phyloP scores from a whole-genome alignment of 1,140 invertebrate species.

The Papilio helenus region DNA sequence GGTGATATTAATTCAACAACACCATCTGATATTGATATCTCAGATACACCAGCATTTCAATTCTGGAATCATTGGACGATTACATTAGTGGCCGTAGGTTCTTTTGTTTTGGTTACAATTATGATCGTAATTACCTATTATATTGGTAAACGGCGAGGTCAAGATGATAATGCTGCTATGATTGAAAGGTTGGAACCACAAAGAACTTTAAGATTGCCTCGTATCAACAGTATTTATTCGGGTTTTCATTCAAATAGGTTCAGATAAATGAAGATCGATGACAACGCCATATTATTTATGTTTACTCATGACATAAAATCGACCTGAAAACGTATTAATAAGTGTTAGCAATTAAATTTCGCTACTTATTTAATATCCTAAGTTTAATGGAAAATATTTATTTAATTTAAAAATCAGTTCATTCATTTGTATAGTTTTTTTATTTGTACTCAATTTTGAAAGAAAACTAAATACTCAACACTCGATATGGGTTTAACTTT shows the following conservation, averaged over 20 bases:
- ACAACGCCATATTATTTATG: no score
- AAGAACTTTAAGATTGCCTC: constrained; percentile 49
- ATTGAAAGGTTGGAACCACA: constrained; percentile 45
- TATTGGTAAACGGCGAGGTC: constrained; percentile 47
- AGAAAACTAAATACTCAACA: no score
- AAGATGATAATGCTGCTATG: constrained; percentile 19
- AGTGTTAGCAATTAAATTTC: no score
- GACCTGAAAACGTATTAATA: no score
- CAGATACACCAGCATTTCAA: constrained; percentile 32
- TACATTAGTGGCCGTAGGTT: constrained; percentile 47
- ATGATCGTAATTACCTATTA: constrained; percentile 49
- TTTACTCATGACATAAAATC: no score
- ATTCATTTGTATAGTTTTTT: no score
- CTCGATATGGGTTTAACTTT: no score
- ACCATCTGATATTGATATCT: constrained; percentile 3
- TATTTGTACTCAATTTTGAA: no score
- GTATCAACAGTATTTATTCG: constrained; percentile 44
- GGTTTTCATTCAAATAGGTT: neutral
- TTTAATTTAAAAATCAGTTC: no score
- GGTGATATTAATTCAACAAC: neutral
- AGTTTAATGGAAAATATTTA: no score
- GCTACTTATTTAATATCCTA: no score
- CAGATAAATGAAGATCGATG: neutral
- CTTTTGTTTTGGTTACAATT: constrained; percentile 39
- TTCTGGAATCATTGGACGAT: constrained; percentile 56